These are phyloP conservation scores for Neodon shergylaensis DNA, from an alignment of 2,113 vertebrate genomes.

Conservation along the genomic window DNA sequence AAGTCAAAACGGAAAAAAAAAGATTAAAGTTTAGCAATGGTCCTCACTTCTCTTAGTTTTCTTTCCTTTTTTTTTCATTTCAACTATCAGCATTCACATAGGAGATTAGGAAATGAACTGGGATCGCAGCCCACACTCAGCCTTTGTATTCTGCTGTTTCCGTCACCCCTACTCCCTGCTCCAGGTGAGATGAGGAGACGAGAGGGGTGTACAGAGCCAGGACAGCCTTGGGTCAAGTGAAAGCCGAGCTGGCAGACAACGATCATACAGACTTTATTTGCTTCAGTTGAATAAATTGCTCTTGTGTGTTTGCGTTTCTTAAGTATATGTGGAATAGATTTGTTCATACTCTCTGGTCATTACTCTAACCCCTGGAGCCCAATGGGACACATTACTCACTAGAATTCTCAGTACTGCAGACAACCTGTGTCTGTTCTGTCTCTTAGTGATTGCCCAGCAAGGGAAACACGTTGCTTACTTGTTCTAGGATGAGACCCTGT, in stretches of 20 bases:
- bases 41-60: not conserved
- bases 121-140: not conserved
- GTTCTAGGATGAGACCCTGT: not conserved
- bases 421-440: not conserved
- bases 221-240: not conserved
- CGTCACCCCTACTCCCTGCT: not conserved
- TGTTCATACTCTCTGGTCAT: not conserved
- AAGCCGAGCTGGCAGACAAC: not conserved
- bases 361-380: not conserved
- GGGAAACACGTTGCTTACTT: not conserved
- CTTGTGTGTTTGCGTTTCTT: constrained; percentile 23
- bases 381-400: not conserved
- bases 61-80: not conserved
- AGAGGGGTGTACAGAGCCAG: not conserved
- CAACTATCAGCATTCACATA: not conserved
- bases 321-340: not conserved
- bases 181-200: not conserved
- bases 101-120: constrained; percentile 37
- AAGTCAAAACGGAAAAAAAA: constrained; percentile 78
- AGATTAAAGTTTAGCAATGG: not conserved
- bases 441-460: not conserved
- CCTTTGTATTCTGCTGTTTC: not conserved
- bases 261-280: not conserved
- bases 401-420: not conserved
- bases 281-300: not conserved